A percentile compares a stretch with the other conserved stretches of the same genome.
Conservation (phyloP, 2,888 invertebrate genomes). For the Leptinotarsa haldemani region DNA sequence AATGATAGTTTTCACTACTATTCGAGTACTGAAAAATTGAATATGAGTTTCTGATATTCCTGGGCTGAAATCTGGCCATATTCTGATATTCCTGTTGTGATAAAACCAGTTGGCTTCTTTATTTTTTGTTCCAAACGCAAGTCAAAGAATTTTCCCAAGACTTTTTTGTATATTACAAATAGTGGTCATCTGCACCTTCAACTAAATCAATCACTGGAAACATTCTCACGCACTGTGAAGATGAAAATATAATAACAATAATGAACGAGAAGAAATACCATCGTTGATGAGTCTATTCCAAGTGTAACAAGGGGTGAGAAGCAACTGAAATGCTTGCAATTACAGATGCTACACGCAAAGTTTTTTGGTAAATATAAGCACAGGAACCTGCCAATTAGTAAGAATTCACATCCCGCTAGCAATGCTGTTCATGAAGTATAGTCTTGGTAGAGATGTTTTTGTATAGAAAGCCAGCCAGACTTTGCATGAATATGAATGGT, state of each 20-base stretch:
- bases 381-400: neutral
- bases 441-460: no score
- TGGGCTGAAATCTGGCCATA: no score
- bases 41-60: no score
- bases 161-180: no score
- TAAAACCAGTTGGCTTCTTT: no score
- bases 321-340: neutral
- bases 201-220: neutral
- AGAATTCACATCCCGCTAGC: neutral
- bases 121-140: no score
- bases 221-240: neutral
- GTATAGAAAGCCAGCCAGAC: no score
- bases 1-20: neutral
- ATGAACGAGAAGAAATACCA: neutral
- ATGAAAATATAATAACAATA: slow-evolving; percentile 17
- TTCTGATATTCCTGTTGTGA: no score
- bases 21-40: neutral
- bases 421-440: no score
- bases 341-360: slow-evolving; percentile 8
- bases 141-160: no score
- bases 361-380: slow-evolving; percentile 2
- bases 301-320: slow-evolving; percentile 3
- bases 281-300: slow-evolving; percentile 2
- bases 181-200: no score
- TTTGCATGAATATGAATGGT: no score